A percentile compares a stretch with the other conserved stretches of the same genome.
Conservation (phyloP, 2,797 vertebrate genomes). For the Coregonus ussuriensis region DNA sequence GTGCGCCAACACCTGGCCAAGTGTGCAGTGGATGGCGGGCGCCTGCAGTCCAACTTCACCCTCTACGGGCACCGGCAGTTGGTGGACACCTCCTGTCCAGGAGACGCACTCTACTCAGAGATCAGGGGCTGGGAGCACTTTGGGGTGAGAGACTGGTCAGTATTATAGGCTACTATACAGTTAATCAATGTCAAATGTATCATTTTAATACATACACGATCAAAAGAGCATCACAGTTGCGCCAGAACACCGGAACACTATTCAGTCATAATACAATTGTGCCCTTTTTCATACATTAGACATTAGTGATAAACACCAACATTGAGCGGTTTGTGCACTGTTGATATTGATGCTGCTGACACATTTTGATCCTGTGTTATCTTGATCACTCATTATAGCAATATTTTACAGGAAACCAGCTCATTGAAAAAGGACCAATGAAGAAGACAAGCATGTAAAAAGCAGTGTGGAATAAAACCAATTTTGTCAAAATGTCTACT, state of each 20-base stretch:
- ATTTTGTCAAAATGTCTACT: background rate
- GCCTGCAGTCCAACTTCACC: conserved; percentile 70
- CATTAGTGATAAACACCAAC: background rate
- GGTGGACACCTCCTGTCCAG: conserved; percentile 80
- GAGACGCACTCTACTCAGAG: conserved; percentile 79
- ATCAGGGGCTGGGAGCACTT: conserved; percentile 83
- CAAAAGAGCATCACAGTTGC: background rate
- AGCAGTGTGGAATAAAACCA: conserved; percentile 1
- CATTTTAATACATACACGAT: no score
- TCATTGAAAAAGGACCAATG: conserved; percentile 6
- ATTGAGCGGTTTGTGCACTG: background rate
- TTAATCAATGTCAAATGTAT: background rate
- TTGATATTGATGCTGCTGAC: background rate
- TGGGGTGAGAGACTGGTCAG: conserved; percentile 45
- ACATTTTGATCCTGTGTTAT: background rate
- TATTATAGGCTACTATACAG: background rate
- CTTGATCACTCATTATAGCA: background rate
- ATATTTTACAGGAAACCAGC: conserved; percentile 14
- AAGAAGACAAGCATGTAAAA: conserved; percentile 4
- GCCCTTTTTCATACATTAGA: background rate
- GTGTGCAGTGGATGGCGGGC: conserved; percentile 73
- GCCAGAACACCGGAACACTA: background rate
- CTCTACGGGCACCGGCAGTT: conserved; percentile 86
- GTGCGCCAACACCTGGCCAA: conserved; percentile 69
- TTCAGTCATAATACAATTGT: background rate